Percentiles rank a stretch among this genome's conserved stretches.
These are phyloP conservation scores for Meles meles DNA, from an alignment of 2,113 vertebrate species.

Conservation along the genomic window DNA sequence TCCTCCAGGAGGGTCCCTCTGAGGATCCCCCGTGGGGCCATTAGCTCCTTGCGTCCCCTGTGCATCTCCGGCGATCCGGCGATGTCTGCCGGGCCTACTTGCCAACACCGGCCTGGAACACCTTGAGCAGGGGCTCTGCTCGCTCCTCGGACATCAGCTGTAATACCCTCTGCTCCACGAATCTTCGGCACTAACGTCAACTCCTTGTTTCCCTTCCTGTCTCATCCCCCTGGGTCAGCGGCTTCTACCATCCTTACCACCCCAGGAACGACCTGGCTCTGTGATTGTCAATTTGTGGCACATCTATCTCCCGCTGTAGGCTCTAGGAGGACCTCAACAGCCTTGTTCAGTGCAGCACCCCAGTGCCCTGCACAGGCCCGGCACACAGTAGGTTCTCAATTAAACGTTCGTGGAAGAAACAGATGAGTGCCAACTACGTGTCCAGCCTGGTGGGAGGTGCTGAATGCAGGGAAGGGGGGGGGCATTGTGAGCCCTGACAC, in stretches of 20 bases:
- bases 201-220: accelerated
- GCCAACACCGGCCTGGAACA: accelerated
- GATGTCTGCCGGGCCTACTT: background rate
- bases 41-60: background rate
- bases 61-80: background rate
- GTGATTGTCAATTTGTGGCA: background rate
- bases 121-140: background rate
- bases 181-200: accelerated
- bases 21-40: background rate
- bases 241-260: accelerated
- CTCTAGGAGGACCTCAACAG: background rate
- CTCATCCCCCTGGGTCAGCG: accelerated
- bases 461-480: background rate
- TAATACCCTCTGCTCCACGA: background rate
- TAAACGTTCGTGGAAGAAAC: background rate
- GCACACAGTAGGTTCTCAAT: background rate
- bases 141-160: background rate
- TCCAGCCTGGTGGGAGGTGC: background rate
- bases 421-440: background rate
- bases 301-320: accelerated
- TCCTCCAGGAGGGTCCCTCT: background rate
- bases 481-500: no score
- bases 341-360: background rate
- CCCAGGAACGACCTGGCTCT: background rate
- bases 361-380: background rate